Base-by-base conservation (phyloP, 1,140 invertebrate genomes). In the Luehdorfia chinensis region DNA sequence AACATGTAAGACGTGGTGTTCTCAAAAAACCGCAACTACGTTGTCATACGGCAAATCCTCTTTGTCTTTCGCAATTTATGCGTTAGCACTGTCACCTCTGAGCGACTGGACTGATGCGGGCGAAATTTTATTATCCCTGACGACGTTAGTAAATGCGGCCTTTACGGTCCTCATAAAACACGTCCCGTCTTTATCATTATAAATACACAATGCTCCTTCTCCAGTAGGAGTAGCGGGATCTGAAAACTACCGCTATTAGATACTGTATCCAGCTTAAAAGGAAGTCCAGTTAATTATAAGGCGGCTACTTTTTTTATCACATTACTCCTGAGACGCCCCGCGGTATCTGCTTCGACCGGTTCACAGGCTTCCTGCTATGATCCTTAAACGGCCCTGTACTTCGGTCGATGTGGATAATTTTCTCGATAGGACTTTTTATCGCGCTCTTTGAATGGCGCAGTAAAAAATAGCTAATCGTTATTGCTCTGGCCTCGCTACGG, bases 41-140 rank as follows among this genome's bases (percentile, higher is more conserved):
- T 69, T 61, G 70, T 72, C 61, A 50, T 39, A 45, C n/a, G n/a
- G 25, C 28, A 52, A 58, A 62, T 52, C 39, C 47, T 55, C 63
- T 78, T 77, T 81, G 75, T 77, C 69, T 75, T 53, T 50, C 49
- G 54, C 59, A 62, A 64, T 70, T 76, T 77, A 78, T 64, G 56
- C 55, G 32, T 67, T 15, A 64, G 51, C 47, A 54, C 63, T 52
- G 55, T 53, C 58, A 56, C 45, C 47, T 61, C 30, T 39, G 55
- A 59, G 57, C 65, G 55, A 11, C 9, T n/a, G 1, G 11, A 37
- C 15, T 53, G 45, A 75, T 75, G 66, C 70, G 74, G 67, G 73
- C 57, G 54, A 31, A 41, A 72, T 57, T 69, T 58, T 61, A 53
- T 59, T 58, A 65, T 63, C 55, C 53, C 43, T 25, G 32, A 47